Evolutionary conservation across 2,113 vertebrate species (phyloP).

Genomic region (Platichthys flesus): DNA sequence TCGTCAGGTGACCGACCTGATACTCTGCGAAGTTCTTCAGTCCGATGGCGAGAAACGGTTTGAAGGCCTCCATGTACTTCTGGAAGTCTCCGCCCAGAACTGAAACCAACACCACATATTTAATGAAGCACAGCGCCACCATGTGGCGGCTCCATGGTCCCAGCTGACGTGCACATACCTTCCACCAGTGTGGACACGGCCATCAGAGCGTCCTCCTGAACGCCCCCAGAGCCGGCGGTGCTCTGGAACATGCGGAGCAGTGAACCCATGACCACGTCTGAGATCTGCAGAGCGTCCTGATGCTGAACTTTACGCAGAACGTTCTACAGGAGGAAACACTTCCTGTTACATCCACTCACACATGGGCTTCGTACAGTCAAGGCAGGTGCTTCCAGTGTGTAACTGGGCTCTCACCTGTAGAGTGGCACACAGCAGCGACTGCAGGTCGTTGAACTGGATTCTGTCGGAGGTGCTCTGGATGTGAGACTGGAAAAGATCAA

Average conservation of each 20-base stretch:
- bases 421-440: slow-evolving; percentile 96
- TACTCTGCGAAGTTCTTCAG: slow-evolving; percentile 98
- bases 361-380: no score
- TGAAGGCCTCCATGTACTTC: slow-evolving; percentile 99
- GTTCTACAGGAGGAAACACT: slow-evolving; percentile 81
- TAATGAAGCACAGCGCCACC: no score
- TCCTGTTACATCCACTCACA: no score
- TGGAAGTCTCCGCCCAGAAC: slow-evolving; percentile 95
- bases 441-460: slow-evolving; percentile 99
- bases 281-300: slow-evolving; percentile 97
- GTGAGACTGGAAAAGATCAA: slow-evolving; percentile 85
- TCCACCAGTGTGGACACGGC: slow-evolving; percentile 97
- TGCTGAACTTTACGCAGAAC: slow-evolving; percentile 96
- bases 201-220: slow-evolving; percentile 98
- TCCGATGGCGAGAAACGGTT: slow-evolving; percentile 95
- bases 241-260: slow-evolving; percentile 98
- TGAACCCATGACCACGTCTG: slow-evolving; percentile 97
- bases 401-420: slow-evolving; percentile 86
- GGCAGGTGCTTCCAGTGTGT: no score
- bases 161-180: slow-evolving; percentile 80
- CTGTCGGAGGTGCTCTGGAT: slow-evolving; percentile 98
- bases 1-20: slow-evolving; percentile 83
- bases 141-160: not conserved
- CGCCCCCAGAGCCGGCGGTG: slow-evolving; percentile 93
- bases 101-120: slow-evolving; percentile 53